phyloP scores from a whole-genome alignment of 2,113 vertebrate genomes.

The Pogonocichla stellata region DNA sequence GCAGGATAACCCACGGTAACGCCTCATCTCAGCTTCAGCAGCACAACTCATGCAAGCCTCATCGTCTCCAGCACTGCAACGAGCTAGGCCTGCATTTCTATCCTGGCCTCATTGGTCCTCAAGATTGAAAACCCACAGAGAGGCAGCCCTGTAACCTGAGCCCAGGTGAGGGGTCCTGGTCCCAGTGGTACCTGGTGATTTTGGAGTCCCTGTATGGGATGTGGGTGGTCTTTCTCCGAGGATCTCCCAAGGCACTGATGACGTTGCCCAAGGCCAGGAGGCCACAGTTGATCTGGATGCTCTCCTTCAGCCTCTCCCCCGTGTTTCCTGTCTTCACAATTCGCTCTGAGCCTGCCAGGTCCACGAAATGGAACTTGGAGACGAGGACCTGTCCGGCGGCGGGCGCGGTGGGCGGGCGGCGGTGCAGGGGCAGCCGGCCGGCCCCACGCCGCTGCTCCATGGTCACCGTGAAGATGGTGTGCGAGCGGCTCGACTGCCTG shows the following conservation, averaged over 20 bases:
- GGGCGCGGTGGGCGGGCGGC: background rate
- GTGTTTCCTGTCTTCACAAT: slow-evolving; percentile 91
- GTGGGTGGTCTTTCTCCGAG: slow-evolving; percentile 88
- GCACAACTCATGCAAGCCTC: background rate
- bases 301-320: slow-evolving; percentile 92
- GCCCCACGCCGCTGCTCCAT: slow-evolving; percentile 90
- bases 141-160: background rate
- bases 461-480: slow-evolving; percentile 91
- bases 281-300: slow-evolving; percentile 95
- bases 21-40: background rate
- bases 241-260: slow-evolving; percentile 93
- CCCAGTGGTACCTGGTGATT: slow-evolving; percentile 86
- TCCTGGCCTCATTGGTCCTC: background rate
- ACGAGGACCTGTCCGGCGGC: slow-evolving; percentile 81
- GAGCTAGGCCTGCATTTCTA: background rate
- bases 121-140: background rate
- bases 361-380: slow-evolving; percentile 97
- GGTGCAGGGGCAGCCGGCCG: slow-evolving; percentile 67
- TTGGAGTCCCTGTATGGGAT: slow-evolving; percentile 97
- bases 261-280: slow-evolving; percentile 94
- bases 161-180: fast-evolving
- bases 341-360: slow-evolving; percentile 92
- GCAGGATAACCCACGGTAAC: background rate
- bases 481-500: slow-evolving; percentile 90
- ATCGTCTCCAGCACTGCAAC: background rate